These are phyloP conservation scores for Cephalotes varians DNA, from an alignment of 2,888 invertebrate species.

Conservation along the genomic window DNA sequence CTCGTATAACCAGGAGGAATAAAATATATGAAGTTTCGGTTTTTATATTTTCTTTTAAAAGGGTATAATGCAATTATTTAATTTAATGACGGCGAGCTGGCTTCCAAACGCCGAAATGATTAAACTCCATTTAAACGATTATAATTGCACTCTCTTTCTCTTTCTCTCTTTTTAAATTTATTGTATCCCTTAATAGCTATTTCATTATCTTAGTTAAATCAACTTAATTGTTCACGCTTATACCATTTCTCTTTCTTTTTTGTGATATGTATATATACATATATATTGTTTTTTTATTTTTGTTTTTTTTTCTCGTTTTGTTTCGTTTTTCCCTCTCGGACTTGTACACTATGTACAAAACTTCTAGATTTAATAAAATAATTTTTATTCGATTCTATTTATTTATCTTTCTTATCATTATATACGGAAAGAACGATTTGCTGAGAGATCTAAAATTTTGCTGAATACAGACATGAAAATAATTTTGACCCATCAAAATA, in stretches of 20 bases:
- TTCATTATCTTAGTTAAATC: slow-evolving; percentile 19
- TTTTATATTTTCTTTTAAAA: slow-evolving; percentile 26
- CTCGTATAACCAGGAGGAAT: background rate
- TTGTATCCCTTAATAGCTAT: background rate
- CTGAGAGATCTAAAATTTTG: no score
- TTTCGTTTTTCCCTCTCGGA: background rate
- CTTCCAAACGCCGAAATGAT: slow-evolving; percentile 3
- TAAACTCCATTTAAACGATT: slow-evolving; percentile 12
- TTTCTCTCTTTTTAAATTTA: background rate
- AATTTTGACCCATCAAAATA: no score
- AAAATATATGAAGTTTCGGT: background rate
- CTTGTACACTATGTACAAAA: background rate
- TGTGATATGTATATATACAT: background rate
- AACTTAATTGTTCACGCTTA: background rate
- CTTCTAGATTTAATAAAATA: background rate
- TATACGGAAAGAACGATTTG: no score
- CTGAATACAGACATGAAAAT: no score
- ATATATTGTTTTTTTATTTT: background rate
- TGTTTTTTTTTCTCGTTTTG: background rate
- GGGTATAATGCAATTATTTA: slow-evolving; percentile 21
- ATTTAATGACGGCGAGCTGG: slow-evolving; percentile 9
- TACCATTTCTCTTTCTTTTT: background rate
- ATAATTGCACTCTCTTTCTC: slow-evolving; percentile 3
- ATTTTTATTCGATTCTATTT: background rate
- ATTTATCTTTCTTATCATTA: background rate